Base-by-base conservation (phyloP, 1,140 invertebrate genomes). In the Drosophila equinoxialis region DNA sequence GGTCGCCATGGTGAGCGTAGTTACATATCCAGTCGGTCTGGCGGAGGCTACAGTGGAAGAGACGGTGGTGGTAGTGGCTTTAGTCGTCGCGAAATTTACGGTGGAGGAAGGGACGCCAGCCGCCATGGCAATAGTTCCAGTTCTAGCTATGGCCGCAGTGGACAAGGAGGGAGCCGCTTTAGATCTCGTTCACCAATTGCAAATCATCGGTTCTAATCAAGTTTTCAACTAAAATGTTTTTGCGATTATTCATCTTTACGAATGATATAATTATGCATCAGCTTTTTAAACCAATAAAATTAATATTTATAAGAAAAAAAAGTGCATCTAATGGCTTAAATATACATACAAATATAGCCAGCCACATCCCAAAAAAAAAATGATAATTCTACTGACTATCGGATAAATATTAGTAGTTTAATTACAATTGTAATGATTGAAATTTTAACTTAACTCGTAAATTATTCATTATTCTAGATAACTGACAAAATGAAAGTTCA, bases 11-110 rank as follows among this genome's bases (percentile, higher is more conserved):
- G 59, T 13, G 90, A 93, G 77, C 90, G 93, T 74, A 90, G 92
- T 77, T 91, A 94, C 68, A 93, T 93, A 81, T 93, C 93, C 77
- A 77, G 90, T 23, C 93, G 93, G 6, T 92, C 93, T 0, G 92
- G 93, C 14, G 82, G 92, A 13, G 80, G 90, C 62, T 91, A 92
- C 33, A 77, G 66, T 42, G 70, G 92, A 86, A 77, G 90, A 57
- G 79, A 85, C 23, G 74, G 80, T 5, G 92, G 93, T 26, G 90
- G 92, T 58, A 83, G 91, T 45, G 83, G 91, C 60, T 83, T 90
- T 14, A 87, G 80, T 72, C 77, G 84, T 11, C 90, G 91, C 23
- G 90, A 91, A 41, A 92, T 93, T 63, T 91, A 92, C 65, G 77
- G 91, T 48, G 82, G 86, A 54, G 76, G 84, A 42, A 83, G 92